phyloP scores from a whole-genome alignment of 2,797 vertebrate species.

The Catharus ustulatus region DNA sequence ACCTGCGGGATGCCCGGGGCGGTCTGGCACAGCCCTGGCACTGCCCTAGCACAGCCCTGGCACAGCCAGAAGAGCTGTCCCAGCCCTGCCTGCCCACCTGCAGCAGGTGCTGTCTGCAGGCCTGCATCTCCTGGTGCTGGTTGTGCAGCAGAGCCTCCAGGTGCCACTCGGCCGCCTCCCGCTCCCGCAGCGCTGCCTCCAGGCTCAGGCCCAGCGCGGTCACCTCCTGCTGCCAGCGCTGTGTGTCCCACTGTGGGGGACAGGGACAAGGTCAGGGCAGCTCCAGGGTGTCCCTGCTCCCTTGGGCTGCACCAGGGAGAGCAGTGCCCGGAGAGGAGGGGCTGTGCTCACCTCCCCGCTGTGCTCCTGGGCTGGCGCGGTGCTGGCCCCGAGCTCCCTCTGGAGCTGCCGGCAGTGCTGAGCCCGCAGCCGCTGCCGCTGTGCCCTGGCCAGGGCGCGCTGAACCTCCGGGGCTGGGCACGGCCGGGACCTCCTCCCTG shows the following conservation, averaged over 20 bases:
- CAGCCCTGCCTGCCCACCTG: constrained; percentile 55
- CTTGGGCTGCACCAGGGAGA: background rate
- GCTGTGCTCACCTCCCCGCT: background rate
- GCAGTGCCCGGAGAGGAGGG: background rate
- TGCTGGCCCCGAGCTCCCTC: constrained; percentile 74
- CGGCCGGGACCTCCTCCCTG: rapidly evolving
- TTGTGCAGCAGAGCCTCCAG: constrained; percentile 73
- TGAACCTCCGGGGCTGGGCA: constrained; percentile 61
- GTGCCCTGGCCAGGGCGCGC: constrained; percentile 77
- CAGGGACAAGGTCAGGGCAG: background rate
- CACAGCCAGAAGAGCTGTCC: rapidly evolving
- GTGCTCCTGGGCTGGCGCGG: background rate
- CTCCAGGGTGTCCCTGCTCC: background rate
- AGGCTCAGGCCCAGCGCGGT: constrained; percentile 79
- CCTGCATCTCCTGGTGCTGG: constrained; percentile 75
- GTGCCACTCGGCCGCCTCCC: constrained; percentile 75
- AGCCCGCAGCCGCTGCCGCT: constrained; percentile 79
- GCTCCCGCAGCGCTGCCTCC: constrained; percentile 81
- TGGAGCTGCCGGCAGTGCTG: constrained; percentile 80
- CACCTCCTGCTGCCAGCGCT: constrained; percentile 76
- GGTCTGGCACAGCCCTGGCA: background rate
- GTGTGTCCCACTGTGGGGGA: constrained; percentile 61
- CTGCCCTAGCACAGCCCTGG: background rate
- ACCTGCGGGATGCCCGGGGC: constrained; percentile 68
- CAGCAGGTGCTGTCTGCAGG: constrained; percentile 79